Conservation (phyloP, 2,797 vertebrate genomes). For the Chloroceryle inda region DNA sequence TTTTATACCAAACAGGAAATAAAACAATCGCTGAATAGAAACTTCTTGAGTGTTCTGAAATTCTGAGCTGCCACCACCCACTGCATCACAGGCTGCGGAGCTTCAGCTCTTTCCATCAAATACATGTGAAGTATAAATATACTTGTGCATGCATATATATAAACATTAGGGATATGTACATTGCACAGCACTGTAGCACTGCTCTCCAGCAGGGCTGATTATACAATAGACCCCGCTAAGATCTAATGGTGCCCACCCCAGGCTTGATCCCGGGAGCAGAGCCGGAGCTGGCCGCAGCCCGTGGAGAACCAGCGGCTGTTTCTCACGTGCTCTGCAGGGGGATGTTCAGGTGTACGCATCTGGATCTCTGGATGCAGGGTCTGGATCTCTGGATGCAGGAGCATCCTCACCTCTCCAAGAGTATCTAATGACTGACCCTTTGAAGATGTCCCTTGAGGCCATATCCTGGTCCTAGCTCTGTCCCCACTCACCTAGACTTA, state of each 20-base stretch:
- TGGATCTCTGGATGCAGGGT: background rate
- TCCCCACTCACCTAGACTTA: background rate
- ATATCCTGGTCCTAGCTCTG: background rate
- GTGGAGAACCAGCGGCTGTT: rapidly evolving
- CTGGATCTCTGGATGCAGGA: background rate
- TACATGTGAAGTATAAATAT: background rate
- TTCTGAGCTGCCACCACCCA: background rate
- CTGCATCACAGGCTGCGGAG: background rate
- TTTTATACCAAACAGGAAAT: background rate
- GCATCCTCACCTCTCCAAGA: background rate
- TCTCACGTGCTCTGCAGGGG: background rate
- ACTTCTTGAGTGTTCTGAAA: background rate
- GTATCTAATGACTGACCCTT: too few species aligned
- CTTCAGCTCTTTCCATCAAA: background rate
- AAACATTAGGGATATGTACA: background rate
- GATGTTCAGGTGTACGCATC: rapidly evolving
- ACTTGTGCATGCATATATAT: too few species aligned
- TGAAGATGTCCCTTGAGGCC: background rate
- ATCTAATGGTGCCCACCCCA: rapidly evolving
- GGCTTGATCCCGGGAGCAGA: background rate
- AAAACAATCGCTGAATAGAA: background rate
- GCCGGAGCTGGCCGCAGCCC: rapidly evolving
- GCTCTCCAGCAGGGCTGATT: background rate
- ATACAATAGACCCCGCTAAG: background rate
- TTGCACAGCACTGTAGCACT: rapidly evolving